Conservation (phyloP, 2,888 invertebrate genomes). For the Coleophora deauratella region DNA sequence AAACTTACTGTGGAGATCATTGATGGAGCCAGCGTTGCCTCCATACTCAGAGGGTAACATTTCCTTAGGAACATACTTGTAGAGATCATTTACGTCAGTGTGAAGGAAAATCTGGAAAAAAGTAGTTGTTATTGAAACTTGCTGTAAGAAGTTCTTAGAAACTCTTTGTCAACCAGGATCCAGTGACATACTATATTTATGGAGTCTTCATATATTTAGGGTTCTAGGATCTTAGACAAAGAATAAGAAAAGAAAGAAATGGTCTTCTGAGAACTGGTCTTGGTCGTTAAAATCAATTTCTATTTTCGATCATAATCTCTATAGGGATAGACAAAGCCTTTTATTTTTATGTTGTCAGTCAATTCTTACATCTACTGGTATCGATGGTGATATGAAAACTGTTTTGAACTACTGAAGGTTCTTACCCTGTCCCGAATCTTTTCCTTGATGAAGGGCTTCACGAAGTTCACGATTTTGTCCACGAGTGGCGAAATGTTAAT, state of each 20-base stretch:
- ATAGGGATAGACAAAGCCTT: no score
- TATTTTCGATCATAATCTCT: no score
- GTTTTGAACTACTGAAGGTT: slow-evolving; percentile 11
- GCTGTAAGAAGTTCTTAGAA: neutral
- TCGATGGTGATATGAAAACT: no score
- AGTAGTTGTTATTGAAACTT: neutral
- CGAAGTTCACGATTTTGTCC: slow-evolving; percentile 88
- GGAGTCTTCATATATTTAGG: no score
- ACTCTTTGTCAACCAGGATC: no score
- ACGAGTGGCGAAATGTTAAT: slow-evolving; percentile 88
- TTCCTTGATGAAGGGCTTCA: slow-evolving; percentile 90
- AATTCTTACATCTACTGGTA: no score
- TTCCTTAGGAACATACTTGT: slow-evolving; percentile 85
- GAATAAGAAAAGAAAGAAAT: no score
- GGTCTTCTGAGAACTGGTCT: no score
- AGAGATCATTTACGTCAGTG: slow-evolving; percentile 81
- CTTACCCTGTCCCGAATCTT: slow-evolving; percentile 84
- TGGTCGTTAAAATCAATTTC: no score
- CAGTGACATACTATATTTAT: no score
- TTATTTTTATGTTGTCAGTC: no score
- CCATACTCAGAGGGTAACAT: slow-evolving; percentile 89
- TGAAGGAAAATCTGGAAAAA: slow-evolving; percentile 81
- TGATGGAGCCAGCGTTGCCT: slow-evolving; percentile 82
- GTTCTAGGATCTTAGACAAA: no score
- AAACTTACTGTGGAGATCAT: slow-evolving; percentile 79